A percentile compares a stretch with the other conserved stretches of the same genome.
phyloP scores from a whole-genome alignment of 2,888 invertebrate species.

The Hydriomena furcata region DNA sequence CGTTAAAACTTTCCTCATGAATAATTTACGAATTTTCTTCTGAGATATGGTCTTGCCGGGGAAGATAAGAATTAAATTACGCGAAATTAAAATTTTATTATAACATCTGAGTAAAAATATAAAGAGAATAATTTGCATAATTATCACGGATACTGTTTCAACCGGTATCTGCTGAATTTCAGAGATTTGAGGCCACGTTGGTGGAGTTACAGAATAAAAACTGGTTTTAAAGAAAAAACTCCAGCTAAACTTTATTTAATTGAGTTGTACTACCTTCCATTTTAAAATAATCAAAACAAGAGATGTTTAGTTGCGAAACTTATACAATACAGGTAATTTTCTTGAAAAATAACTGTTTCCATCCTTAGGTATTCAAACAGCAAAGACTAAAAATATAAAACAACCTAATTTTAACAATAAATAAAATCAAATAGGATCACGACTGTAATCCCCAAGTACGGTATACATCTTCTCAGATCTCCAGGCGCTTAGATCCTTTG shows the following conservation, averaged over 20 bases:
- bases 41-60: slow-evolving; percentile 76
- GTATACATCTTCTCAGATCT: too few relatives aligned
- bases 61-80: slow-evolving; percentile 80
- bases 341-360: too few relatives aligned
- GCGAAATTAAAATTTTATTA: slow-evolving; percentile 76
- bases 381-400: too few relatives aligned
- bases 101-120: slow-evolving; percentile 72
- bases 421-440: too few relatives aligned
- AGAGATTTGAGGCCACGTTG: slow-evolving; percentile 17
- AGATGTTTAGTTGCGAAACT: too few relatives aligned
- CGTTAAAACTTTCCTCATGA: slow-evolving; percentile 81
- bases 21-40: slow-evolving; percentile 81
- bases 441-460: too few relatives aligned
- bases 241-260: not conserved
- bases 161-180: slow-evolving; percentile 31
- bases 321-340: too few relatives aligned
- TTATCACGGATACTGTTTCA: slow-evolving; percentile 50
- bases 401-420: too few relatives aligned
- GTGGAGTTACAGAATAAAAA: slow-evolving; percentile 2
- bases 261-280: too few relatives aligned
- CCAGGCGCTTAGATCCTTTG: too few relatives aligned
- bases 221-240: not conserved
- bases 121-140: slow-evolving; percentile 74
- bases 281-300: too few relatives aligned
- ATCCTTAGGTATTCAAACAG: too few relatives aligned